Conservation (phyloP, 2,797 vertebrate species). For the Poecilia velifera region DNA sequence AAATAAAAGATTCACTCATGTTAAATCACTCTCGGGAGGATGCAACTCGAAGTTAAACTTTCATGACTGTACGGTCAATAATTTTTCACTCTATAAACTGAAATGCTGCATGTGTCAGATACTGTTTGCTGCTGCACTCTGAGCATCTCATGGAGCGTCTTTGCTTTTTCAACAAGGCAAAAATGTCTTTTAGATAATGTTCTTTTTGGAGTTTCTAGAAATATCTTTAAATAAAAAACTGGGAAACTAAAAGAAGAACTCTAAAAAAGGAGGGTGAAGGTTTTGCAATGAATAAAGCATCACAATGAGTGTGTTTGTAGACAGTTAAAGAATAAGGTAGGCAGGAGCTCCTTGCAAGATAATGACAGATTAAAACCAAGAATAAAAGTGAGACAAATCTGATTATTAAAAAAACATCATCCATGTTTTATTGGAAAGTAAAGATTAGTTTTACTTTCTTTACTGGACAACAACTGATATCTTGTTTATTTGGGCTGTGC, state of each 20-base stretch:
- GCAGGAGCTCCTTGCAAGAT: rapidly evolving
- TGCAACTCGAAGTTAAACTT: constrained; percentile 25
- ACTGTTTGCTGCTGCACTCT: neutral
- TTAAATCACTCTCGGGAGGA: constrained; percentile 16
- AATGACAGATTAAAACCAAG: neutral
- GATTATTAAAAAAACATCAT: neutral
- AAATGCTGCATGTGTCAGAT: constrained; percentile 19
- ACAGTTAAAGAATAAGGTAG: neutral
- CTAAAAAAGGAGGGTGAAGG: neutral
- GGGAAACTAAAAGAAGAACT: neutral
- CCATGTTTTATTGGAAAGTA: neutral
- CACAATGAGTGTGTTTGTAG: neutral
- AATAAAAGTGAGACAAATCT: neutral
- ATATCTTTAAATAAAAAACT: neutral
- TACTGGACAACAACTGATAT: neutral
- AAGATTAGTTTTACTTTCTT: neutral
- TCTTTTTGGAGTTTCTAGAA: neutral
- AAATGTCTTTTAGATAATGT: neutral
- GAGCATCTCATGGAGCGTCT: neutral
- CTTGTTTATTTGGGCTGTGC: neutral
- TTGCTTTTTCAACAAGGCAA: neutral
- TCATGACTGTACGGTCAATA: constrained; percentile 20
- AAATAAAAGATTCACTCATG: constrained; percentile 7
- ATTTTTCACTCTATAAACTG: constrained; percentile 15
- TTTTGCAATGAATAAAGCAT: neutral